Percentiles rank a stretch among this genome's conserved stretches.
These are phyloP conservation scores for Pseudoips prasinana DNA, from an alignment of 2,888 invertebrate species.

Conservation along the genomic window DNA sequence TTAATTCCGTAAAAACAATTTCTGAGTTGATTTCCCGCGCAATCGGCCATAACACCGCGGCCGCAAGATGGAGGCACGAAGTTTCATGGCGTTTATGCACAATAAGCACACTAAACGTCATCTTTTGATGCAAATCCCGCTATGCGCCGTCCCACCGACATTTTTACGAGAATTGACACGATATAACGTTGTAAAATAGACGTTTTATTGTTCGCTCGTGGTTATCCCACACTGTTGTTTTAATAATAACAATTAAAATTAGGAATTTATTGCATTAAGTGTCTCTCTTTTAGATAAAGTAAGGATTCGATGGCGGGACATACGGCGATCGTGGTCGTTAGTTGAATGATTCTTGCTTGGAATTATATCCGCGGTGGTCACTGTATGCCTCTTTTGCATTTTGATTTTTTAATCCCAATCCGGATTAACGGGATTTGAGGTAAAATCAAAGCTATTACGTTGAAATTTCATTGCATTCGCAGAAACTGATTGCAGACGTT, in stretches of 20 bases:
- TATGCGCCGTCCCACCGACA: slow-evolving; percentile 46
- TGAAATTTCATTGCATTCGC: slow-evolving; percentile 24
- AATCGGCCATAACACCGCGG: slow-evolving; percentile 57
- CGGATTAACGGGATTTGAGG: slow-evolving; percentile 18
- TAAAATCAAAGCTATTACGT: slow-evolving; percentile 19
- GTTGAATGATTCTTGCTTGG: slow-evolving; percentile 41
- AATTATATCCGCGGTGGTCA: slow-evolving; percentile 32
- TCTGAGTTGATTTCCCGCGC: slow-evolving; percentile 48
- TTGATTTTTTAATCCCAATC: slow-evolving; percentile 26
- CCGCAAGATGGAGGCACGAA: slow-evolving; percentile 47
- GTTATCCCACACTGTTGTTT: slow-evolving; percentile 66
- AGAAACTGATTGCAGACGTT: no score
- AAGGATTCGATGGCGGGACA: slow-evolving; percentile 38
- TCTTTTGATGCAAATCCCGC: slow-evolving; percentile 61
- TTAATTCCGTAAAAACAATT: slow-evolving; percentile 46
- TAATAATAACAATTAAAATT: slow-evolving; percentile 75
- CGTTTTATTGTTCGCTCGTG: slow-evolving; percentile 63
- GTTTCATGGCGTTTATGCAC: slow-evolving; percentile 51
- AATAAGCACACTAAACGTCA: slow-evolving; percentile 57
- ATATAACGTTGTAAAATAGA: slow-evolving; percentile 60
- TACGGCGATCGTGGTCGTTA: slow-evolving; percentile 41
- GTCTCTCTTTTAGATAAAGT: slow-evolving; percentile 61
- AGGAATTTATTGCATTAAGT: slow-evolving; percentile 66
- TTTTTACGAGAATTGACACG: slow-evolving; percentile 64
- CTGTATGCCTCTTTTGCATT: slow-evolving; percentile 11